These are phyloP conservation scores for Jacana jacana DNA, from an alignment of 2,113 vertebrate species.

Conservation along the genomic window DNA sequence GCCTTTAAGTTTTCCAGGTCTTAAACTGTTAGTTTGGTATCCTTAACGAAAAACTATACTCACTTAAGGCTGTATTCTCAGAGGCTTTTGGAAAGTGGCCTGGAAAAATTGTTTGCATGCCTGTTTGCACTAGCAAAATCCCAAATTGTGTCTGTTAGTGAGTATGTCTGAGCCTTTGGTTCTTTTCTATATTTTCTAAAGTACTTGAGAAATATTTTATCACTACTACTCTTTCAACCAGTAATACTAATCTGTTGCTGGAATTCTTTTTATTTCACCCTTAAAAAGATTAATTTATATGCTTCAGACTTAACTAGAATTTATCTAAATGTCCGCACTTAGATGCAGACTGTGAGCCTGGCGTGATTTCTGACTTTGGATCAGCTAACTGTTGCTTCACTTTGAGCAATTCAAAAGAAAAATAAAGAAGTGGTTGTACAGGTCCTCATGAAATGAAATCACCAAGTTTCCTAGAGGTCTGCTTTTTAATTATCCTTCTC, in stretches of 20 bases:
- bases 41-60: conserved; percentile 9
- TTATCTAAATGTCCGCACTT: neutral
- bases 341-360: no score
- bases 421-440: conserved; percentile 13
- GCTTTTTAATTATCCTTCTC: conserved; percentile 8
- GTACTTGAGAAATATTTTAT: neutral
- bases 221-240: neutral
- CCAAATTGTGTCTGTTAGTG: neutral
- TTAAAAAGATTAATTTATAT: neutral
- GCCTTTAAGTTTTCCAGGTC: neutral
- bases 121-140: conserved; percentile 50
- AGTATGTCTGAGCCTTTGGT: neutral
- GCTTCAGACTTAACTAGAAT: neutral
- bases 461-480: neutral
- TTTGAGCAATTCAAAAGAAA: conserved; percentile 14
- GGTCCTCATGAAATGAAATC: conserved; percentile 25
- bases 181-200: neutral
- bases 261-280: neutral
- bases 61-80: conserved; percentile 19
- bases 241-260: neutral
- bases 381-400: conserved; percentile 6
- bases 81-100: conserved; percentile 39
- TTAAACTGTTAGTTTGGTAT: neutral
- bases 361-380: conserved; percentile 8
- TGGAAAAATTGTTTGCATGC: conserved; percentile 52